phyloP scores from a whole-genome alignment of 1,140 invertebrate genomes.

The Carposina sasakii region DNA sequence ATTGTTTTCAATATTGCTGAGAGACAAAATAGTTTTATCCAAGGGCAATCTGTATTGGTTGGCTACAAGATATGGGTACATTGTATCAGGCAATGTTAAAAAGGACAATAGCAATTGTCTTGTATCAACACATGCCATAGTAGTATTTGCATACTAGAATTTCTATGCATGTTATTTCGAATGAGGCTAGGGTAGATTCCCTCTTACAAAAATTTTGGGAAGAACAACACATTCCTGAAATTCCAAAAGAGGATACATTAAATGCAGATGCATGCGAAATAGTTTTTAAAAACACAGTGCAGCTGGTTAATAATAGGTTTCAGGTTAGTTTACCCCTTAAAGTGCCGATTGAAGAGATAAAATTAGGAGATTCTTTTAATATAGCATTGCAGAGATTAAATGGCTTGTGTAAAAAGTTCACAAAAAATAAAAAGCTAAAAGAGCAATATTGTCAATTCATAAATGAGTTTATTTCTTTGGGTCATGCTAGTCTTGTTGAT shows the following conservation, averaged over 20 bases:
- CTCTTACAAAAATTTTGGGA: background rate
- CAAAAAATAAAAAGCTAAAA: background rate
- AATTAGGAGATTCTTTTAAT: slow-evolving; percentile 1
- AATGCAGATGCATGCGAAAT: background rate
- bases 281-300: slow-evolving; percentile 7
- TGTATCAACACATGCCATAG: too few species aligned
- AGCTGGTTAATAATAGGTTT: background rate
- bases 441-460: background rate
- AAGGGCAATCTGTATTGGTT: too few species aligned
- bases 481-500: slow-evolving; percentile 11
- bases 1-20: background rate
- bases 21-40: background rate
- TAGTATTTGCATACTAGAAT: too few species aligned
- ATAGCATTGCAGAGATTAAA: slow-evolving; percentile 6
- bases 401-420: slow-evolving; percentile 6
- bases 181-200: background rate
- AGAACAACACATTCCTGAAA: background rate
- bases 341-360: background rate
- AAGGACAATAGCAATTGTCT: too few species aligned
- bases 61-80: too few species aligned
- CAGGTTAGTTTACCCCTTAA: slow-evolving; percentile 1
- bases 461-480: slow-evolving; percentile 1
- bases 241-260: background rate
- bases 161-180: background rate
- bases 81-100: too few species aligned